Percentiles rank a stretch among this genome's conserved stretches.
Evolutionary conservation across 2,888 invertebrate genomes (phyloP).

Genomic region (Drosophila buzzatii): DNA sequence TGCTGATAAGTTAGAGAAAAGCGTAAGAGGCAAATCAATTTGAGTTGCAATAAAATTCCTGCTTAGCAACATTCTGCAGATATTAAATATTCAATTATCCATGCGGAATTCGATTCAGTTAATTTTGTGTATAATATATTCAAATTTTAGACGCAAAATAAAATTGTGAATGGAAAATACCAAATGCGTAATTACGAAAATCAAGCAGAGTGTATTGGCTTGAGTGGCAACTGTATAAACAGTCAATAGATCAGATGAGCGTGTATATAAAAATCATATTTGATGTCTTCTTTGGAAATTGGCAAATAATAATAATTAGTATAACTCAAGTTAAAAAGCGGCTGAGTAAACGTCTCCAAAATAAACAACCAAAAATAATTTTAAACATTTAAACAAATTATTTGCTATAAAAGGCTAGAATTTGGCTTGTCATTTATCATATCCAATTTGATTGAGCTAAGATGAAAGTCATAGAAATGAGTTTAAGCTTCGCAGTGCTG

Average conservation of each 20-base stretch:
- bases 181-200: too few relatives aligned
- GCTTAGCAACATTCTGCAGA: too few relatives aligned
- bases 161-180: too few relatives aligned
- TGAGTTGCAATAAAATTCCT: too few relatives aligned
- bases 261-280: not conserved
- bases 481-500: conserved; percentile 9
- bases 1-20: too few relatives aligned
- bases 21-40: too few relatives aligned
- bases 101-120: too few relatives aligned
- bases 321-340: not conserved
- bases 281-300: not conserved
- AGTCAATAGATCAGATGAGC: not conserved
- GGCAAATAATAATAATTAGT: not conserved
- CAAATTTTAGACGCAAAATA: too few relatives aligned
- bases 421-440: not conserved
- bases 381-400: not conserved
- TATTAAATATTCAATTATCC: too few relatives aligned
- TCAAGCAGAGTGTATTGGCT: too few relatives aligned
- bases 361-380: not conserved
- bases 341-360: conserved; percentile 14
- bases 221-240: conserved; percentile 23
- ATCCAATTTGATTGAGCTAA: not conserved
- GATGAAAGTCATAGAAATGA: conserved; percentile 18
- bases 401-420: conserved; percentile 2
- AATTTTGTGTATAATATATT: too few relatives aligned